A percentile compares a stretch with the other conserved stretches of the same genome.
Conservation (phyloP, 1,140 invertebrate genomes). For the Nomia melanderi region DNA sequence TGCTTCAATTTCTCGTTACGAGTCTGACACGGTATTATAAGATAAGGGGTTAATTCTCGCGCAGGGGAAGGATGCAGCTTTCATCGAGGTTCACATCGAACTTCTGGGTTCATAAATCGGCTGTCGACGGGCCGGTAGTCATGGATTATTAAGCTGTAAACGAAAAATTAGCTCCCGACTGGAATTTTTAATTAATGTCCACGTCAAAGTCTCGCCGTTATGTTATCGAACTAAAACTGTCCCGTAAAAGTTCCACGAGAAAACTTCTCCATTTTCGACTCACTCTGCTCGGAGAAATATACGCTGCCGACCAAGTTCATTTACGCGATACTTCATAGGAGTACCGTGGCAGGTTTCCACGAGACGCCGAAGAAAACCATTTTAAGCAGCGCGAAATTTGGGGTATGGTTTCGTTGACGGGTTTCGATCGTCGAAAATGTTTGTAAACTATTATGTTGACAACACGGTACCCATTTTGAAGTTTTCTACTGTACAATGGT, state of each 20-base stretch:
- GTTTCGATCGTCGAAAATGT: too few species aligned
- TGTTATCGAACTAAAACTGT: conserved; percentile 30
- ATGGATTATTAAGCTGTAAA: conserved; percentile 53
- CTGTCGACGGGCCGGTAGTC: conserved; percentile 18
- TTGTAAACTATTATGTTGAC: too few species aligned
- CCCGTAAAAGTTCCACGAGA: conserved; percentile 29
- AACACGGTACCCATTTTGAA: too few species aligned
- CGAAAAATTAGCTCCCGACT: conserved; percentile 54
- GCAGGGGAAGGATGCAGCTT: too few species aligned
- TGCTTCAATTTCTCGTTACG: too few species aligned
- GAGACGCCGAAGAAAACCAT: not conserved
- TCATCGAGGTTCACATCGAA: too few species aligned
- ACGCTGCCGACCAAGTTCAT: conserved; percentile 1
- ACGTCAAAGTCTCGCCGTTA: conserved; percentile 44
- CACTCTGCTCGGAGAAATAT: not conserved
- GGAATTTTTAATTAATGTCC: conserved; percentile 57
- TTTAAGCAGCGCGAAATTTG: not conserved
- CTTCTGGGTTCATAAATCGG: conserved; percentile 52
- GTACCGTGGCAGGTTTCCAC: not conserved
- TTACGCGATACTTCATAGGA: conserved; percentile 1
- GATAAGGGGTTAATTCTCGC: too few species aligned
- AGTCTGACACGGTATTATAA: too few species aligned
- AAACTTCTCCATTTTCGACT: conserved; percentile 24
- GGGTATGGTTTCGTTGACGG: too few species aligned
- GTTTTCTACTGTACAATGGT: too few species aligned